phyloP scores from a whole-genome alignment of 2,113 vertebrate species.

The Cyprinodon variegatus region DNA sequence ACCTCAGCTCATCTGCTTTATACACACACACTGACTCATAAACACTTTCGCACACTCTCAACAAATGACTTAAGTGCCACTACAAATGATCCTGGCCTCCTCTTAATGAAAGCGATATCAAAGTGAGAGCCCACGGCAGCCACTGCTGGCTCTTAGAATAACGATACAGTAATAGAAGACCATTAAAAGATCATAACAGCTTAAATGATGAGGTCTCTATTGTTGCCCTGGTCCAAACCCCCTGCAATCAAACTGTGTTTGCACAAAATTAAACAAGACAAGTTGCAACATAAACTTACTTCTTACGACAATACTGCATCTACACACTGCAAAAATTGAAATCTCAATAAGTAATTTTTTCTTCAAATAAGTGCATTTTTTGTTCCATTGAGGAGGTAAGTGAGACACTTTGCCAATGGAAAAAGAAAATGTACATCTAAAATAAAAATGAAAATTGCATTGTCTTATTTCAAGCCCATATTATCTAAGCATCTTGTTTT shows the following conservation, averaged over 20 bases:
- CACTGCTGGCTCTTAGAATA: slow-evolving; percentile 66
- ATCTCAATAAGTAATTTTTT: too few species aligned
- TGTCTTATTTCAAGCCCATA: too few species aligned
- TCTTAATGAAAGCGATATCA: slow-evolving; percentile 78
- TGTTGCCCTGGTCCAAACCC: slow-evolving; percentile 65
- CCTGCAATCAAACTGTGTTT: slow-evolving; percentile 62
- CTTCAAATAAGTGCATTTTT: too few species aligned
- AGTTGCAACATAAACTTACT: slow-evolving; percentile 63
- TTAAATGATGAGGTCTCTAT: slow-evolving; percentile 69
- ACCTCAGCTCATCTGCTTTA: slow-evolving; percentile 70
- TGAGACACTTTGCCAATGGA: too few species aligned
- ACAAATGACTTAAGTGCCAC: slow-evolving; percentile 73
- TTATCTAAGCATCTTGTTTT: background rate
- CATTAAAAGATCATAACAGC: slow-evolving; percentile 78
- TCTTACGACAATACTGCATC: slow-evolving; percentile 12
- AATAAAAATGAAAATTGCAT: too few species aligned
- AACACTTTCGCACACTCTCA: slow-evolving; percentile 56
- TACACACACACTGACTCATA: slow-evolving; percentile 57
- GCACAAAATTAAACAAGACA: slow-evolving; percentile 52
- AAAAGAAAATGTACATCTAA: too few species aligned
- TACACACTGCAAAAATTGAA: background rate
- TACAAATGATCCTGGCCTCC: slow-evolving; percentile 66
- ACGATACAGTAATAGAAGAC: slow-evolving; percentile 72
- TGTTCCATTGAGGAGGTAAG: too few species aligned
- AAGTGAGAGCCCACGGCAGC: slow-evolving; percentile 39